Conservation (phyloP, 2,888 invertebrate species). For the Noctua pronuba region DNA sequence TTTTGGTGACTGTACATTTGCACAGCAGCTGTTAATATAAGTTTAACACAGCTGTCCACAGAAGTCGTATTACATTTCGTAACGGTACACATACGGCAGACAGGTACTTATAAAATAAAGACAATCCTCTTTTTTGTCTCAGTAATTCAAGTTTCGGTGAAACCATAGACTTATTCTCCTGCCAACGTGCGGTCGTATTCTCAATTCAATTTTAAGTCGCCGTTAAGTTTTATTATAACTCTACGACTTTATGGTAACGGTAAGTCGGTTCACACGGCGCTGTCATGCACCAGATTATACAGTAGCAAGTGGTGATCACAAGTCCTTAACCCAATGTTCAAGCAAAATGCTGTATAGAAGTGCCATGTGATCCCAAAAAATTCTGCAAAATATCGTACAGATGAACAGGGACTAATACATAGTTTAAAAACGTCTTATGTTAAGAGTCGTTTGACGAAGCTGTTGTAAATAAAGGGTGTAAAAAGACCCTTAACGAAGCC, state of each 20-base stretch:
- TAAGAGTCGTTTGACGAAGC: background rate
- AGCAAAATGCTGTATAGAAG: background rate
- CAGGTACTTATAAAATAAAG: background rate
- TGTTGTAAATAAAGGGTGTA: no score
- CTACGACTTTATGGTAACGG: background rate
- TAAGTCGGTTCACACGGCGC: background rate
- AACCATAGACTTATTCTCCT: background rate
- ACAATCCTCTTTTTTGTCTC: constrained; percentile 4
- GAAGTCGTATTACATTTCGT: constrained; percentile 23
- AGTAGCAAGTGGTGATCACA: background rate
- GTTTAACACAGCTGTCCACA: constrained; percentile 12
- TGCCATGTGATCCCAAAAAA: background rate
- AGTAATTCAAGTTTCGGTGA: background rate
- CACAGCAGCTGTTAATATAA: constrained; percentile 5
- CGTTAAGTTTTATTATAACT: background rate
- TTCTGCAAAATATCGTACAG: no score
- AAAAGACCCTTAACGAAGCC: no score
- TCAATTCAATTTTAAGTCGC: background rate
- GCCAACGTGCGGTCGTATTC: background rate
- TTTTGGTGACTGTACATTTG: background rate
- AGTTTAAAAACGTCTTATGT: no score
- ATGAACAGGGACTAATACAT: no score
- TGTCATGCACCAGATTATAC: background rate
- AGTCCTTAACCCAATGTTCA: background rate
- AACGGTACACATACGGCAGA: background rate